Evolutionary conservation across 2,888 invertebrate species (phyloP).

Genomic region (Stenodera caucasica): DNA sequence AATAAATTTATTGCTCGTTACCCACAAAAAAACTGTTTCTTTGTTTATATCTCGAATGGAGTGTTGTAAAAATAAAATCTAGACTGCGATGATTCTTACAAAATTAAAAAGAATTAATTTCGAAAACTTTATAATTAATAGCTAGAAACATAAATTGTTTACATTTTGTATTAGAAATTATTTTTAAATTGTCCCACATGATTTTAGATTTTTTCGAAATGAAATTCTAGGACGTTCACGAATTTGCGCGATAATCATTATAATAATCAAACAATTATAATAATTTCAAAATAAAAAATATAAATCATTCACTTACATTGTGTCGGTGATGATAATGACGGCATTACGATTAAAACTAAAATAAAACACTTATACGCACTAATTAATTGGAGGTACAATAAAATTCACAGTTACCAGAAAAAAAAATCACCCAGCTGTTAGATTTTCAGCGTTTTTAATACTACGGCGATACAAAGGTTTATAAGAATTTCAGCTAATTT

Average conservation of each 20-base stretch:
- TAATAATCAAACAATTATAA: neutral
- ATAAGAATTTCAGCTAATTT: constrained; percentile 49
- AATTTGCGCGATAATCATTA: constrained; percentile 3
- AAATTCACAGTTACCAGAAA: constrained; percentile 19
- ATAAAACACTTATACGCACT: neutral
- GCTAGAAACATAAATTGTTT: constrained; percentile 10
- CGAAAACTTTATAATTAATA: neutral
- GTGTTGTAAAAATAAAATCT: constrained; percentile 1
- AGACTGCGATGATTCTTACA: neutral
- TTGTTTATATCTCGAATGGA: neutral
- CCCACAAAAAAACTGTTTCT: neutral
- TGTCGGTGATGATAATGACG: constrained; percentile 44
- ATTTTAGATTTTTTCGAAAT: neutral
- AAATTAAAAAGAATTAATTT: neutral
- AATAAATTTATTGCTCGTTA: neutral
- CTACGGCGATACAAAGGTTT: constrained; percentile 34
- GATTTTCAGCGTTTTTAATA: constrained; percentile 28
- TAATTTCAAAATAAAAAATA: too few species aligned
- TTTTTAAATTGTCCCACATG: neutral
- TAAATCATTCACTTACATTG: constrained; percentile 40
- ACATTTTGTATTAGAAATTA: constrained; percentile 25
- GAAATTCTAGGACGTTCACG: constrained; percentile 1
- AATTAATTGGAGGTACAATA: constrained; percentile 9
- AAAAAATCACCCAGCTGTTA: constrained; percentile 29
- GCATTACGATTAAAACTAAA: constrained; percentile 30